These are phyloP conservation scores for Ephestia elutella DNA, from an alignment of 1,140 invertebrate genomes.

Conservation along the genomic window DNA sequence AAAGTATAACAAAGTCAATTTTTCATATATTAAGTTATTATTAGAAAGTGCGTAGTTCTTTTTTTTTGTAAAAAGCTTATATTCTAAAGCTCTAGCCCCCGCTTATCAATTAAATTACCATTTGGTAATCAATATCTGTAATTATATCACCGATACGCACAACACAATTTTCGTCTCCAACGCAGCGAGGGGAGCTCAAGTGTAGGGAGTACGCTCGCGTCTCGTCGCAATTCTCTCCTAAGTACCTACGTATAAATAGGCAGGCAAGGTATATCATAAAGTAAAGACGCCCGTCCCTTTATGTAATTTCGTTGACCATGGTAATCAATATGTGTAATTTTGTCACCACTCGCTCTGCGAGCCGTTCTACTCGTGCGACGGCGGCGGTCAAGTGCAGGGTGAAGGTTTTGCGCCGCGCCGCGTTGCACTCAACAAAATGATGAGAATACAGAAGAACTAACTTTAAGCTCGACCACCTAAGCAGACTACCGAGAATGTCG, in stretches of 20 bases:
- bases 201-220: background rate
- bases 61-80: no score
- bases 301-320: background rate
- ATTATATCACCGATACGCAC: background rate
- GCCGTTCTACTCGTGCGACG: background rate
- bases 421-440: background rate
- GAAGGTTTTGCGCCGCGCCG: background rate
- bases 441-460: background rate
- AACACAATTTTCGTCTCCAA: background rate
- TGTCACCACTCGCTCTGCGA: background rate
- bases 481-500: no score
- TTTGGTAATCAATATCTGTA: background rate
- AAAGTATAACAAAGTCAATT: no score
- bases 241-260: background rate
- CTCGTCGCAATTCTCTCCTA: background rate
- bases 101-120: no score
- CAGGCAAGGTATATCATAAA: no score
- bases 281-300: background rate
- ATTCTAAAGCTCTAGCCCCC: no score
- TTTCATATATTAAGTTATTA: no score
- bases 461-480: background rate
- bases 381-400: background rate
- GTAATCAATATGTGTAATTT: constrained; percentile 1
- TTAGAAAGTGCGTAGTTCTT: no score
- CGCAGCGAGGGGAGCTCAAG: background rate